Conservation (phyloP, 2,888 invertebrate genomes). For the Caenorhabditis auriculariae region DNA sequence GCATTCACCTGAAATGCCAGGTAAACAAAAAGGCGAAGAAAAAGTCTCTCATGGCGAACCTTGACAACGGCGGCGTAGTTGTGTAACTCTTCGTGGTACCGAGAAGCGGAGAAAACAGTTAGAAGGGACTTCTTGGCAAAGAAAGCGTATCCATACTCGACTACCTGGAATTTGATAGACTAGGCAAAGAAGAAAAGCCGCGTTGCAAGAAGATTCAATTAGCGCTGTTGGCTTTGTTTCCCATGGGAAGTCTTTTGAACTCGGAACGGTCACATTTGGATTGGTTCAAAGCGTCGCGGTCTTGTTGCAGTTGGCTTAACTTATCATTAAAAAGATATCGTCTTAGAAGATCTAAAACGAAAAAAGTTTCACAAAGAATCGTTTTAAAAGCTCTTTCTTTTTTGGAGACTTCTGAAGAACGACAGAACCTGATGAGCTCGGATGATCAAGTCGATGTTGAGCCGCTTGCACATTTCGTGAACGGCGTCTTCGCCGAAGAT, state of each 20-base stretch:
- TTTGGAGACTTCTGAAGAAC: not conserved
- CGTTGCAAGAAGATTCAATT: not conserved
- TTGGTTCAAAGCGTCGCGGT: too few species aligned
- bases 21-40: not conserved
- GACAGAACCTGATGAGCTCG: slow-evolving; percentile 30
- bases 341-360: not conserved
- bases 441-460: slow-evolving; percentile 35
- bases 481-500: slow-evolving; percentile 46
- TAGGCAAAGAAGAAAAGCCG: not conserved
- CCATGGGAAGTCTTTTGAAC: too few species aligned
- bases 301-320: too few species aligned
- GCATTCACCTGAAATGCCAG: not conserved
- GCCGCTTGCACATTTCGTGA: slow-evolving; percentile 21
- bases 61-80: slow-evolving; percentile 47
- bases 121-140: slow-evolving; percentile 38
- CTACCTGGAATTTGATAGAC: slow-evolving; percentile 14
- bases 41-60: slow-evolving; percentile 15
- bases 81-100: slow-evolving; percentile 46
- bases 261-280: too few species aligned
- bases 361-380: not conserved
- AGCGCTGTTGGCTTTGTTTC: too few species aligned
- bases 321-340: not conserved
- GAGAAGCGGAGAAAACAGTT: slow-evolving; percentile 50
- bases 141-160: slow-evolving; percentile 36
- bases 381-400: not conserved